Percentiles rank a stretch among this genome's conserved stretches.
phyloP scores from a whole-genome alignment of 2,888 invertebrate species.

The Ctenicera cuprea region DNA sequence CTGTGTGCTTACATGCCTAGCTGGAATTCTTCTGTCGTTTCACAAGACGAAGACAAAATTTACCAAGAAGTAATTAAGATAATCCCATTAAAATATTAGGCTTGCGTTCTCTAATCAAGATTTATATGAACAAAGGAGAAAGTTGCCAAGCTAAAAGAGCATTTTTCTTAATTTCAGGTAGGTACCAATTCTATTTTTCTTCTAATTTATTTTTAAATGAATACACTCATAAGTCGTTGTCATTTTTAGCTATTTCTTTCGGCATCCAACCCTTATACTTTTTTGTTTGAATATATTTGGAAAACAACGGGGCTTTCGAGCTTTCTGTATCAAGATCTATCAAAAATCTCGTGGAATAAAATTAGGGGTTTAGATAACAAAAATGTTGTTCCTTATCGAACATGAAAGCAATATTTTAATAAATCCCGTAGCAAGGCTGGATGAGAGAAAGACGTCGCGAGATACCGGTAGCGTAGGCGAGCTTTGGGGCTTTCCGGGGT shows the following conservation, averaged over 20 bases:
- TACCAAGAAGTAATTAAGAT: conserved; percentile 38
- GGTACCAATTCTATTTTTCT: conserved; percentile 1
- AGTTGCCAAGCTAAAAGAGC: conserved; percentile 18
- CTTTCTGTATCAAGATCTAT: conserved; percentile 27
- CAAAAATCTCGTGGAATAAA: conserved; percentile 32
- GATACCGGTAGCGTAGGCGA: conserved; percentile 64
- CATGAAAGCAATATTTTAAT: conserved; percentile 63
- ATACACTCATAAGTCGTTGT: background rate
- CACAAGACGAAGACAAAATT: conserved; percentile 27
- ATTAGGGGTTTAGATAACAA: conserved; percentile 40
- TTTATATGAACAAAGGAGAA: conserved; percentile 30
- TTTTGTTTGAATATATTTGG: background rate
- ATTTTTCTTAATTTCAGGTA: conserved; percentile 30
- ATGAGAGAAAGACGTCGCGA: conserved; percentile 64
- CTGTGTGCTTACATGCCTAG: background rate
- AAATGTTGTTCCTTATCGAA: conserved; percentile 45
- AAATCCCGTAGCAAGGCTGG: conserved; percentile 67
- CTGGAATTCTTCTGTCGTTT: conserved; percentile 11
- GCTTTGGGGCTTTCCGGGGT: conserved; percentile 68
- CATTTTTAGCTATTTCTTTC: background rate
- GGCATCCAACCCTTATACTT: background rate
- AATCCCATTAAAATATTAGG: conserved; percentile 36
- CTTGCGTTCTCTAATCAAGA: conserved; percentile 31
- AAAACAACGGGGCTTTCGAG: conserved; percentile 8
- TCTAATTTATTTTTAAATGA: background rate